Evolutionary conservation across 2,113 vertebrate genomes (phyloP), one percentile per base, ranked within the genome.

Genomic region (Cyanistes caeruleus): DNA sequence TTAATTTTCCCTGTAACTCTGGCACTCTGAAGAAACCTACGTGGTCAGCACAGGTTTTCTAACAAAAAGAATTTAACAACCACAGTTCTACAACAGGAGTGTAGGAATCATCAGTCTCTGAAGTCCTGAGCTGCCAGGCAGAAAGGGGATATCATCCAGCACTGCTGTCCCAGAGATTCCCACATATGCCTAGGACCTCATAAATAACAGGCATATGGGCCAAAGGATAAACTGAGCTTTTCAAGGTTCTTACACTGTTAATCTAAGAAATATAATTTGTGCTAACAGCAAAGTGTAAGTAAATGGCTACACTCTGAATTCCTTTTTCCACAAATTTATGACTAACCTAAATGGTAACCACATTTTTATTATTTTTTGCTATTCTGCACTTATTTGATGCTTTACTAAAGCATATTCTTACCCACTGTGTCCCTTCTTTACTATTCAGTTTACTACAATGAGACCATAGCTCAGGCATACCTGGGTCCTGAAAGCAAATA

Each of bases 401-500:
- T 89, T 58, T 78, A 22, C 53, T 81, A 60, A 62, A 89, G 67
- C 25, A 67, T 9, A 46, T 49, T 11, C 21, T 55, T 67, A 51
- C 11, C 11, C 24, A 52, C 7, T 49, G 15, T 9, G 7, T 17
- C 11, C 48, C 18, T 63, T 49, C 41, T 41, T 74, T 64, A 53
- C n/a, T 90, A 83, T 52, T 43, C 35, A 72, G 17, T 75, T 88
- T 64, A 74, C 24, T 56, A 23, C 24, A 33, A n/a, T 7, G 15
- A 81, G 7, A 84, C 37, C 44, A 84, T 7, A 93, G 21, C 15
- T 92, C 63, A 69, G 33, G 75, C 85, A 94, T 90, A 99, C 99
- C 99, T 98, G 97, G 89, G 79, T 98, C 98, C 56, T 97, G 94
- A 95, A 95, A 97, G 86, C 93, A 96, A 92, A 99, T 94, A 28